A percentile compares a stretch with the other conserved stretches of the same genome.
These are phyloP conservation scores for Geotrupes spiniger DNA, from an alignment of 2,888 invertebrate species.

Conservation along the genomic window DNA sequence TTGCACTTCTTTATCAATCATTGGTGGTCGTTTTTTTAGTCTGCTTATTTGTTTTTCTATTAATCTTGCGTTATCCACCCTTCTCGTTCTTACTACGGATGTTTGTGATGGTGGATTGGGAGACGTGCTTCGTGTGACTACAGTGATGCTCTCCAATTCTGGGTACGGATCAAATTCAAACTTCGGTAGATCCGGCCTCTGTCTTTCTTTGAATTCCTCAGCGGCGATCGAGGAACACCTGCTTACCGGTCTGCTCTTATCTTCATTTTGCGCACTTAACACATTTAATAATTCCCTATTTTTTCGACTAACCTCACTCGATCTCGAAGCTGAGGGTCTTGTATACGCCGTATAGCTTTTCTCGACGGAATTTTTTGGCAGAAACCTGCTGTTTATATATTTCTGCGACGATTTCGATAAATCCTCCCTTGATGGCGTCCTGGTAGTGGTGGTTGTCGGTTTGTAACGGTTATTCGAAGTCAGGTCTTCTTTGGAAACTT, in stretches of 20 bases:
- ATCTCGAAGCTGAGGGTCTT: conserved; percentile 40
- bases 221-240: conserved; percentile 42
- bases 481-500: conserved; percentile 34
- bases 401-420: conserved; percentile 40
- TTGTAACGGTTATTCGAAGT: conserved; percentile 19
- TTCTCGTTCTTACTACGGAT: conserved; percentile 60
- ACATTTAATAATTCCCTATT: conserved; percentile 46
- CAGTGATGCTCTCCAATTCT: conserved; percentile 55
- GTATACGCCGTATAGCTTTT: conserved; percentile 48
- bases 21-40: conserved; percentile 55
- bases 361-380: conserved; percentile 49
- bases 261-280: conserved; percentile 40
- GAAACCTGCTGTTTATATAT: conserved; percentile 48
- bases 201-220: conserved; percentile 31
- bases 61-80: conserved; percentile 71
- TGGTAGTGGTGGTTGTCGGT: conserved; percentile 29
- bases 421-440: conserved; percentile 43
- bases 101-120: conserved; percentile 62
- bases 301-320: conserved; percentile 45
- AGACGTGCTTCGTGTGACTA: conserved; percentile 75
- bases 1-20: conserved; percentile 70
- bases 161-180: conserved; percentile 20
- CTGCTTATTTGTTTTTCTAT: conserved; percentile 68
- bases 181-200: conserved; percentile 10
- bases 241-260: conserved; percentile 39